Base-by-base conservation (phyloP, 2,113 vertebrate genomes). In the Megalops atlanticus region DNA sequence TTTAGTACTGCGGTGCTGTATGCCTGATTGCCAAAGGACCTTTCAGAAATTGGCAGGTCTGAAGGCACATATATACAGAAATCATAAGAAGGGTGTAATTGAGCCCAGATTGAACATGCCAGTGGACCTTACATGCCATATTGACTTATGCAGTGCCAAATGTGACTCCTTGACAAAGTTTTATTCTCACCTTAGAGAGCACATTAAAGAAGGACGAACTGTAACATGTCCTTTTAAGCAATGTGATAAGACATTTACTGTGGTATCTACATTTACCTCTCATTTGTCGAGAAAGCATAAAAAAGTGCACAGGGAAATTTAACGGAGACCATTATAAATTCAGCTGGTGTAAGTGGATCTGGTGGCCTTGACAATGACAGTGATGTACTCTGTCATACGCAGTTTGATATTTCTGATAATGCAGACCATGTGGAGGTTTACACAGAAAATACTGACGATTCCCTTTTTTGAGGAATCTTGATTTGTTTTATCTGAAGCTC, bases 131-230 rank as follows among this genome's bases (percentile, higher is more conserved):
- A 83, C 49, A n/a, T 83, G 82, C 47, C 78, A 80, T 80, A 52
- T 83, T 83, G 39, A 33, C 31, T 80, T 47, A 12, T 83, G 77
- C 54, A 33, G 39, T 83, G 54, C 27, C 76, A 77, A 35, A 77
- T 85, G 73, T 81, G 77, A 82, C 36, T 52, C 16, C 68, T 54
- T 74, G 18, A 70, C 15, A 43, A 35, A 24, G 18, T 82, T 82
- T 85, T 85, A 54, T 71, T 79, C 58, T 27, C 54, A 84, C 76
- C 52, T 84, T 45, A 84, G 82, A 76, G 21, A 27, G 16, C 79
- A 85, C 27, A 80, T 83, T n/a, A 78, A 35, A 40, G 81, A 85
- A 49, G 75, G 81, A 21, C 41, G 70, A 78, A 47, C 35, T 31
- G 40, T 85, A 21, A 52, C 39, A 4, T 83, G 84, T 80, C 84